Evolutionary conservation across 2,797 vertebrate species (phyloP), one percentile per base, ranked within the genome.

Genomic region (Cossypha niveicapilla): DNA sequence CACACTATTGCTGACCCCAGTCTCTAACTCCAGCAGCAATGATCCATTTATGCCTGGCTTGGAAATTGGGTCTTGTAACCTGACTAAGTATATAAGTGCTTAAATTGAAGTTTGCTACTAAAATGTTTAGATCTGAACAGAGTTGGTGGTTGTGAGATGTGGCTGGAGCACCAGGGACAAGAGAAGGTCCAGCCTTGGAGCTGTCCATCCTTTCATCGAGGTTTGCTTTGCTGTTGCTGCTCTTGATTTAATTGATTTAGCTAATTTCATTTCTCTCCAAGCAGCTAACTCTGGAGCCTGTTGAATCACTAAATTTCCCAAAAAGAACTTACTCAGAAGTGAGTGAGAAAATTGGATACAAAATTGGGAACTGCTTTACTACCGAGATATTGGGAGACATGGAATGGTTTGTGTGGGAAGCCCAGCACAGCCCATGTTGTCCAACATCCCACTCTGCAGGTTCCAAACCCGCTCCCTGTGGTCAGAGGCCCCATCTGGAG

Each of bases 401-500:
- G 70, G 77, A 91, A 66, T 0, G n/a, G 34, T 42, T 56, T 44
- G 47, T 44, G 47, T 32, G 51, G 80, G 44, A 66, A 91, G 67
- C 13, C 70, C 11, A 63, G 75, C 72, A 48, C 4, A 50, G 47
- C 3, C 70, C 1, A 1, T 2, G 9, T n/a, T 4, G 22, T 9
- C 58, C 2, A 6, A 10, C 34, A 88, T 14, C 54, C 41, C 41
- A 18, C 41, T 30, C 35, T 32, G 84, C 71, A 89, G 66, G 27
- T 18, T 86, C 45, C 77, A 56, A 27, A 73, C 28, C 7, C 1
- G 2, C 32, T 90, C 74, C 70, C 42, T 35, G 48, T 15, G 71
- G 90, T 77, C 86, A 93, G 67, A 95, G 90, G 90, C 94, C 78
- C 92, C 96, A 93, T 41, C 94, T 93, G 92, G 90, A 92, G 94